Conservation (phyloP, 1,140 invertebrate species). For the Neodiprion lecontei region DNA sequence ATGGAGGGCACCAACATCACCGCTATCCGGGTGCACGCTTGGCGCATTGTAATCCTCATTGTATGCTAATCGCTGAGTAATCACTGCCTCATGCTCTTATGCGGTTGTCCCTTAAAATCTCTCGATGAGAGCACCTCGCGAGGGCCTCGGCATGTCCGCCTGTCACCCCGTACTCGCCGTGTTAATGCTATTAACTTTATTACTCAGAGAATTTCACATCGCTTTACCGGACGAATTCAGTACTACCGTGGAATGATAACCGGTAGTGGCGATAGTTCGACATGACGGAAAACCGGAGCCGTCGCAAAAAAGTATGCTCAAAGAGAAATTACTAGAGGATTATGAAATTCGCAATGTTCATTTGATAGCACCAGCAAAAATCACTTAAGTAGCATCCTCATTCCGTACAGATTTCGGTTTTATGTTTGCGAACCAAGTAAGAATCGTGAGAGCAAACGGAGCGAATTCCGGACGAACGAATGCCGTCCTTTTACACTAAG, state of each 20-base stretch:
- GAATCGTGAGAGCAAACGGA: not conserved
- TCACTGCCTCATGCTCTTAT: not conserved
- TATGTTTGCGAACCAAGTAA: not conserved
- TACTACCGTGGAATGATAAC: too few species aligned
- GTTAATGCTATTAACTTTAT: too few species aligned
- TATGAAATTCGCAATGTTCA: too few species aligned
- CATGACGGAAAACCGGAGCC: too few species aligned
- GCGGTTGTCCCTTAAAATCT: not conserved
- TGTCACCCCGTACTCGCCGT: too few species aligned
- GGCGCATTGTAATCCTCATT: conserved; percentile 2
- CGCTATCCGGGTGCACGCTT: conserved; percentile 2
- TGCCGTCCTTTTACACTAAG: conserved; percentile 40
- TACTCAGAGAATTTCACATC: too few species aligned
- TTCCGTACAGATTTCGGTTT: not conserved
- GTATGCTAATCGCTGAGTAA: conserved; percentile 5
- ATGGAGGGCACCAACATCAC: conserved; percentile 3
- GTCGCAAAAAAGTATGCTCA: too few species aligned
- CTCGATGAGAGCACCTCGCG: not conserved
- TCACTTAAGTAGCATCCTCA: not conserved
- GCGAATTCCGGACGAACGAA: conserved; percentile 34
- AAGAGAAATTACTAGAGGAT: too few species aligned
- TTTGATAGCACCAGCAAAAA: too few species aligned
- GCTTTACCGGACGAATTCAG: too few species aligned
- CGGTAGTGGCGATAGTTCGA: too few species aligned
- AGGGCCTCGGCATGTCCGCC: too few species aligned